phyloP scores from a whole-genome alignment of 2,113 vertebrate species.

The Tachuris rubrigastra region DNA sequence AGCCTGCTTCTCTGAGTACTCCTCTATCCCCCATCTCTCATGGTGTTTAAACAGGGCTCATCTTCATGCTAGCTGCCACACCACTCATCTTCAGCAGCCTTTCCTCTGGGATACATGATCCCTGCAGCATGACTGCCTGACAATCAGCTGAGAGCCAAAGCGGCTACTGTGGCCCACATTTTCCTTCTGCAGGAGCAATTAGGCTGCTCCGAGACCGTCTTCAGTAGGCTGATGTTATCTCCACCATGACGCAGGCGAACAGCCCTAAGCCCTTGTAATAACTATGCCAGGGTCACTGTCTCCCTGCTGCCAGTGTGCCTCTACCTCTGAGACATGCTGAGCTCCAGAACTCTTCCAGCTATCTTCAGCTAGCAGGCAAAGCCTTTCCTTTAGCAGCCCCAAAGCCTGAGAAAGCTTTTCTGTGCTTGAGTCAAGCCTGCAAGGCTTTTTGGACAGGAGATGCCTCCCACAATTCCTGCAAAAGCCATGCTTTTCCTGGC shows the following conservation, averaged over 20 bases:
- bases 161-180: background rate
- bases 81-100: background rate
- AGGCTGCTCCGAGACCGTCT: background rate
- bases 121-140: background rate
- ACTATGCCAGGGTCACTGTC: conserved; percentile 44
- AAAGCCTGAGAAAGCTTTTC: background rate
- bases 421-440: background rate
- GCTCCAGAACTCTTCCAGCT: background rate
- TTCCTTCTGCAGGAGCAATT: conserved; percentile 15
- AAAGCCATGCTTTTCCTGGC: background rate
- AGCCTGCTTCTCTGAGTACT: background rate
- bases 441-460: background rate
- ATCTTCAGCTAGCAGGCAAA: background rate
- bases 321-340: background rate
- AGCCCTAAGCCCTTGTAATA: background rate
- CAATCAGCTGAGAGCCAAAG: background rate
- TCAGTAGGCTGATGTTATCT: conserved; percentile 32
- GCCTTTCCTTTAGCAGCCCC: background rate
- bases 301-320: background rate
- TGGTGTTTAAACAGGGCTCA: background rate
- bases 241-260: background rate
- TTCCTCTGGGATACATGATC: background rate
- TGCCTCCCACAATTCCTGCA: background rate
- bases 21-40: background rate
- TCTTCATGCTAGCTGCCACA: background rate